Conservation (phyloP, 53 echinoderm and acorn worm species). For the Paracentrotus lividus region DNA sequence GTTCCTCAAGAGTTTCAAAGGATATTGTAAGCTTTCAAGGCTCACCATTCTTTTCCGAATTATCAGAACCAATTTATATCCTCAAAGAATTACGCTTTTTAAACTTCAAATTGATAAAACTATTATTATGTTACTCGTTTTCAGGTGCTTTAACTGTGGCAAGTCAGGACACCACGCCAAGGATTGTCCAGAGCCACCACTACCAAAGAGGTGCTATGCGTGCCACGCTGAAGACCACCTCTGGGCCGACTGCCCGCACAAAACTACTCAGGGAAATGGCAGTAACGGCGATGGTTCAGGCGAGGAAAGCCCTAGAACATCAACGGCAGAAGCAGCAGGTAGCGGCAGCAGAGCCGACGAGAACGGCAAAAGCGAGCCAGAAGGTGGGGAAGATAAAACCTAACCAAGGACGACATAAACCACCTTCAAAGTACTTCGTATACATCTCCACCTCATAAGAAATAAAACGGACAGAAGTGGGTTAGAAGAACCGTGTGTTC, state of each 20-base stretch:
- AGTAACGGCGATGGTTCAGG: constrained; percentile 37
- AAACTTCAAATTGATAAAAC: too few species aligned
- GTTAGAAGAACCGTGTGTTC: not conserved
- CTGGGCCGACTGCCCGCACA: constrained; percentile 95
- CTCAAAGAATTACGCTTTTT: too few species aligned
- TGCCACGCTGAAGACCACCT: constrained; percentile 98
- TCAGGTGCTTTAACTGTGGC: constrained; percentile 97
- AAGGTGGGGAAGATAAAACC: constrained; percentile 34
- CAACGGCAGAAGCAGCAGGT: not conserved
- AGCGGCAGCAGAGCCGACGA: constrained; percentile 39
- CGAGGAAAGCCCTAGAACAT: not conserved
- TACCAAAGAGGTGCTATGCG: constrained; percentile 95
- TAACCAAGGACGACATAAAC: not conserved
- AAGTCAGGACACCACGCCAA: constrained; percentile 98
- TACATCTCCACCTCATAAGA: not conserved
- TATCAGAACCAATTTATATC: too few species aligned
- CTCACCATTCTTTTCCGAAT: too few species aligned
- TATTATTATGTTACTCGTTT: too few species aligned
- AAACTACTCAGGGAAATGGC: constrained; percentile 87
- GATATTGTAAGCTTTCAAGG: too few species aligned
- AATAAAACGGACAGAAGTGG: not conserved
- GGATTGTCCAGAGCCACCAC: constrained; percentile 91
- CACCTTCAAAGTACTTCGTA: constrained; percentile 41
- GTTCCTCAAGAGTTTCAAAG: too few species aligned
- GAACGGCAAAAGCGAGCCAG: not conserved